phyloP scores from a whole-genome alignment of 2,888 invertebrate species.

The Drosophila flavopinicola region DNA sequence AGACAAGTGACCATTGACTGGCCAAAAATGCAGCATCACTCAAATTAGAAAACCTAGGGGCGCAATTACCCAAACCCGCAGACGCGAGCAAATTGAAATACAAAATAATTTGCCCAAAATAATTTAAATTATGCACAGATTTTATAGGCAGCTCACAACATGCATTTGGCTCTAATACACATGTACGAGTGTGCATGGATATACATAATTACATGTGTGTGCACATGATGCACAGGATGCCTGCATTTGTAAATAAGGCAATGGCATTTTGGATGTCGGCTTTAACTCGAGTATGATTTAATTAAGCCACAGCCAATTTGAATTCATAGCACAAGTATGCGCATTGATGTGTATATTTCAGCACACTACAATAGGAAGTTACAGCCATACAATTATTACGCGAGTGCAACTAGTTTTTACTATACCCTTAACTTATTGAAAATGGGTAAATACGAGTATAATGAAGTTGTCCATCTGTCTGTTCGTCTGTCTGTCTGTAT shows the following conservation, averaged over 20 bases:
- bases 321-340: conserved; percentile 8
- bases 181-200: not conserved
- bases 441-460: too few species aligned
- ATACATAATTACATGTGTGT: not conserved
- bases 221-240: not conserved
- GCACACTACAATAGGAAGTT: conserved; percentile 11
- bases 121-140: conserved; percentile 67
- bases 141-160: conserved; percentile 20
- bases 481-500: too few species aligned
- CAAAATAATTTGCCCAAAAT: conserved; percentile 59
- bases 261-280: conserved; percentile 38
- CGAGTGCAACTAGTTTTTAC: conserved; percentile 1
- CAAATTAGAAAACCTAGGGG: conserved; percentile 29
- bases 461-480: too few species aligned
- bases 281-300: conserved; percentile 60
- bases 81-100: conserved; percentile 36
- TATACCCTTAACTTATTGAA: too few species aligned
- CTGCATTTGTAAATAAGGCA: not conserved
- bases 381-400: conserved; percentile 13
- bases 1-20: conserved; percentile 31
- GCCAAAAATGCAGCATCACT: conserved; percentile 33
- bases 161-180: not conserved
- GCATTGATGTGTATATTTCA: conserved; percentile 6
- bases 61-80: conserved; percentile 25
- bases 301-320: conserved; percentile 46